These are phyloP conservation scores for Linnaemya vulpina DNA, from an alignment of 2,888 invertebrate genomes.

Conservation along the genomic window DNA sequence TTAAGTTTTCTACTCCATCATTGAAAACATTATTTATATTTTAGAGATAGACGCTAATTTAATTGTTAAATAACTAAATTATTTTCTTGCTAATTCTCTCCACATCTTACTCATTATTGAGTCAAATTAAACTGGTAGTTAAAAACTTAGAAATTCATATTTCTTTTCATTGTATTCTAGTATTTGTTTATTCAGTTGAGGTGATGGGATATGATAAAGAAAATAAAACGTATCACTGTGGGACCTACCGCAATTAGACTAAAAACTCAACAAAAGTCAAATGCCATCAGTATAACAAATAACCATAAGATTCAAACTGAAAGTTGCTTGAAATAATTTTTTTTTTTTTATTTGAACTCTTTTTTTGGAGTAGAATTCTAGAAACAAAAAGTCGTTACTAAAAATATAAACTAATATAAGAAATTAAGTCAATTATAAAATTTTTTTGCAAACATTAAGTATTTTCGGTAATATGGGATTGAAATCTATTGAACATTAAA, in stretches of 20 bases:
- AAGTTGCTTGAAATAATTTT: too few relatives aligned
- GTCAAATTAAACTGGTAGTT: constrained; percentile 16
- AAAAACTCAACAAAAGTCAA: too few relatives aligned
- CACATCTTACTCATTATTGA: constrained; percentile 7
- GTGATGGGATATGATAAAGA: constrained; percentile 65
- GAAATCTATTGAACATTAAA: too few relatives aligned
- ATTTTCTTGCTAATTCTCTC: constrained; percentile 5
- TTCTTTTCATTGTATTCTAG: neutral
- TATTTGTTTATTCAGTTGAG: constrained; percentile 53
- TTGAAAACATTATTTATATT: neutral
- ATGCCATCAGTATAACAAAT: too few relatives aligned
- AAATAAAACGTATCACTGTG: constrained; percentile 1
- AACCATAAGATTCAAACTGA: too few relatives aligned
- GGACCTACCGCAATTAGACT: neutral
- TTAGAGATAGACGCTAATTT: neutral
- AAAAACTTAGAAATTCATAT: constrained; percentile 14
- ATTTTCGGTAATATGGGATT: too few relatives aligned
- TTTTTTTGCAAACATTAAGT: too few relatives aligned
- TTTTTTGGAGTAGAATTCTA: too few relatives aligned
- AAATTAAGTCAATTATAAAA: too few relatives aligned
- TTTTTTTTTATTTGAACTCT: too few relatives aligned
- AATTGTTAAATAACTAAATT: constrained; percentile 9
- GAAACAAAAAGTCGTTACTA: too few relatives aligned
- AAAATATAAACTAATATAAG: too few relatives aligned
- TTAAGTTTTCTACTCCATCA: neutral